Evolutionary conservation across 2,888 invertebrate species (phyloP), one percentile per base, ranked within the genome.

Genomic region (Lithodes maja): DNA sequence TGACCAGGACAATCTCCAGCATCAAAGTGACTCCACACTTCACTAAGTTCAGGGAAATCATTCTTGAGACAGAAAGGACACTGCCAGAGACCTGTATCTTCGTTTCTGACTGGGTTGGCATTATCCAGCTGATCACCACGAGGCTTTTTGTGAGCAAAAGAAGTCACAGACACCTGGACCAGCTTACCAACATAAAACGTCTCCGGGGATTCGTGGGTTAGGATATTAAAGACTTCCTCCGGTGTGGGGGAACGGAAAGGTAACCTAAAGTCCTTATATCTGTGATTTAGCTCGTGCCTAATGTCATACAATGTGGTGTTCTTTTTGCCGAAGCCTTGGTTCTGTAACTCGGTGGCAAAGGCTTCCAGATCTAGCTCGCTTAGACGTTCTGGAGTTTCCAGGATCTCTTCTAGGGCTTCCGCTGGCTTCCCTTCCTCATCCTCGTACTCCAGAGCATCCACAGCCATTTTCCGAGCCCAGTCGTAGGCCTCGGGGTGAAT

Each of bases 381-480:
- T 68, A 95, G 93, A 88, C 94, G 93, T 92, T 94, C 94, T 0
- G 95, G 95, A 90, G 93, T 93, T 94, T 99, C 98, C 0, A 99
- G 95, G 93, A 99, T 99, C 94, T 99, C 99, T 94, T 99, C 99
- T 53, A 99, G 94, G 15, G 99, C 99, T 0, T 98, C 98, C 0
- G 99, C 99, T 0, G 99, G 99, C 94, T 99, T 98, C 0, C 93
- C 94, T 53, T 92, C 92, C 82, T 92, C 92, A 93, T 99, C 99
- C 93, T 99, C 99, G 93, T 99, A 99, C 93, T 99, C 99, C 80
- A 99, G 94, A 0, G 99, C 99, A 94, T 99, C 99, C 0, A 99
- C 99, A 0, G 99, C 99, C 99, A 99, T 99, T 94, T 99, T 99
- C 74, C 99, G 95, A 0, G 99, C 99, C 99, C 99, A 99, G 93